Base-by-base conservation (phyloP, 2,888 invertebrate species). In the Lottia gigantea region DNA sequence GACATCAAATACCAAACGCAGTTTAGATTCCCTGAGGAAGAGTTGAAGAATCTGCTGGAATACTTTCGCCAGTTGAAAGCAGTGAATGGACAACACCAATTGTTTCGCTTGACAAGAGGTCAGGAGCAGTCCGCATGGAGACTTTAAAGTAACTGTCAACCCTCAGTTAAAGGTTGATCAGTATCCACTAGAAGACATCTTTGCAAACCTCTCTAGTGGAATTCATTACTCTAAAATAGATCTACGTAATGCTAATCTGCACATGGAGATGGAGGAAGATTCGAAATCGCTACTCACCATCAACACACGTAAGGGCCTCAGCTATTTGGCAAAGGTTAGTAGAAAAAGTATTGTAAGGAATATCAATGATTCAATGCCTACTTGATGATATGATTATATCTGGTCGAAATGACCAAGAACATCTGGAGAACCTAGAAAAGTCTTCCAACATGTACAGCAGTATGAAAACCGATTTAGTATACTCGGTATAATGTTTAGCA, bases 111-210 rank as follows among this genome's bases (percentile, higher is more conserved):
- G n/a, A n/a, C n/a, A n/a, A n/a, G n/a, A n/a, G n/a, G n/a, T 64
- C 66, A 63, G 70, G 74, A 19, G 55, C 61, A n/a, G 70, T 81
- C 14, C 62, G 82, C 31, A 72, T 79, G 76, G 80, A 2, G 79
- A 83, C 70, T 80, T 74, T 55, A 78, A 79, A 15, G 77, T 78
- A 0, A 78, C 80, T 0, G 65, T 82, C 2, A 81, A 82, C 67
- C 78, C 73, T 8, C 72, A 77, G n/a, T 45, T 85, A 46, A 71
- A 80, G 47, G 72, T 82, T n/a, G n/a, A 80, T 67, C 78, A 74
- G 68, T 71, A 83, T 46, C 78, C 76, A 71, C 75, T 70, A 71
- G 75, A 78, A 63, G 79, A 72, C 76, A 74, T 81, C 85, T 81
- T 82, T 63, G 72, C 77, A 0, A 70, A 62, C 23, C 65, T 79